These are phyloP conservation scores for Lissocephala sabroskyi DNA, from an alignment of 2,888 invertebrate species.

Conservation along the genomic window DNA sequence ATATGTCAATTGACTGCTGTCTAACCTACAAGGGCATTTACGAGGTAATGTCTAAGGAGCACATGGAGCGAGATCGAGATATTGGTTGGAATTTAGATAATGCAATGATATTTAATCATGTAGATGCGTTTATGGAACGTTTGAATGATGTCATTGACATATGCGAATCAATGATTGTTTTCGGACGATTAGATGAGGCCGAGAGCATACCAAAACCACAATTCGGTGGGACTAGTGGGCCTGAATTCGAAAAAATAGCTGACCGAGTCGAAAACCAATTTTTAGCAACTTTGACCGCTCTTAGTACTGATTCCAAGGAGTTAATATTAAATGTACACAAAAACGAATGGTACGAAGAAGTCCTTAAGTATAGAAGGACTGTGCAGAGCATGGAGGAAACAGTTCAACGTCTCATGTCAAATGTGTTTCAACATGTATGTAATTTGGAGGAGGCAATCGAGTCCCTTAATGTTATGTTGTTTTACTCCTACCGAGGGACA, in stretches of 20 bases:
- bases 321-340: slow-evolving; percentile 85
- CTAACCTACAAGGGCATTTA: slow-evolving; percentile 82
- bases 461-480: slow-evolving; percentile 82
- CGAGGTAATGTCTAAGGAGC: slow-evolving; percentile 73
- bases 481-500: slow-evolving; percentile 83
- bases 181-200: slow-evolving; percentile 86
- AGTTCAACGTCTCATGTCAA: slow-evolving; percentile 85
- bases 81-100: slow-evolving; percentile 84
- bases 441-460: slow-evolving; percentile 88
- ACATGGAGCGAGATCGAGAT: too few relatives aligned
- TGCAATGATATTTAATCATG: slow-evolving; percentile 88
- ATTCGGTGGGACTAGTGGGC: slow-evolving; percentile 83
- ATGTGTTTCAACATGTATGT: slow-evolving; percentile 84
- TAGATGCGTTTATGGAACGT: slow-evolving; percentile 88
- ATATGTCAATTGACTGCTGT: slow-evolving; percentile 84
- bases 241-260: slow-evolving; percentile 79
- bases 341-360: slow-evolving; percentile 78
- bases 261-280: slow-evolving; percentile 84
- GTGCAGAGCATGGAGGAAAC: slow-evolving; percentile 79
- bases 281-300: slow-evolving; percentile 76
- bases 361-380: slow-evolving; percentile 72
- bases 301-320: slow-evolving; percentile 76
- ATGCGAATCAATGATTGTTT: slow-evolving; percentile 91
- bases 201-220: slow-evolving; percentile 79
- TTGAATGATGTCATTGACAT: slow-evolving; percentile 90